Percentiles rank a stretch among this genome's conserved stretches.
Conservation (phyloP, 2,888 invertebrate genomes). For the Nomada ruficornis region DNA sequence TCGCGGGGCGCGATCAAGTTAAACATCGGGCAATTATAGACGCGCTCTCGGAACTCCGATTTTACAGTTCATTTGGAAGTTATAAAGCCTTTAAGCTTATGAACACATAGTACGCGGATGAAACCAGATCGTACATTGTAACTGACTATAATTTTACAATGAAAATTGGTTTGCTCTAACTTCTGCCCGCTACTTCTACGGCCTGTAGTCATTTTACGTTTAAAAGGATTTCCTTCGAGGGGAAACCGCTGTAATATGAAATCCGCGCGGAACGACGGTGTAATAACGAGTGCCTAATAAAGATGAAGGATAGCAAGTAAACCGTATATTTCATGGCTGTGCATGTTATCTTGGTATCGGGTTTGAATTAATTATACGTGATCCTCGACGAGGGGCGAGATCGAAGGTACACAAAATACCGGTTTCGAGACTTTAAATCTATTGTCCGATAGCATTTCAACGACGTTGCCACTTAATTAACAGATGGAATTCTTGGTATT, state of each 20-base stretch:
- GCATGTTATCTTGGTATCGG: conserved; percentile 7
- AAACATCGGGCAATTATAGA: background rate
- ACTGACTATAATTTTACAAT: conserved; percentile 24
- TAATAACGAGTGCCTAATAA: conserved; percentile 41
- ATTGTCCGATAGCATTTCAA: background rate
- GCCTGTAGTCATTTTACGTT: background rate
- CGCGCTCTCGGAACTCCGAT: background rate
- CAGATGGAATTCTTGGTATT: conserved; percentile 11
- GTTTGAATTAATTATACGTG: conserved; percentile 33
- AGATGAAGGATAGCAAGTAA: conserved; percentile 7
- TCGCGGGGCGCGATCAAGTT: background rate
- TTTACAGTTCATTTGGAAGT: conserved; percentile 3
- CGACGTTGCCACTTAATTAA: conserved; percentile 24
- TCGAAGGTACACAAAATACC: conserved; percentile 7
- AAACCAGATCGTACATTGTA: background rate
- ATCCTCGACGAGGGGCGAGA: background rate
- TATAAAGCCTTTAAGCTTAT: conserved; percentile 8
- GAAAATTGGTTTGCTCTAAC: conserved; percentile 21
- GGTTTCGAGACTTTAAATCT: background rate
- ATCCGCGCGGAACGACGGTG: background rate
- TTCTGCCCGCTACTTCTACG: conserved; percentile 5
- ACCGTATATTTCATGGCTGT: conserved; percentile 17
- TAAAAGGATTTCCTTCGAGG: background rate
- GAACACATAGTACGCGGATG: conserved; percentile 14
- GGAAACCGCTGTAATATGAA: conserved; percentile 14